Percentiles rank a stretch among this genome's conserved stretches.
Evolutionary conservation across 2,797 vertebrate species (phyloP).

Genomic region (Fistularia commersonii): DNA sequence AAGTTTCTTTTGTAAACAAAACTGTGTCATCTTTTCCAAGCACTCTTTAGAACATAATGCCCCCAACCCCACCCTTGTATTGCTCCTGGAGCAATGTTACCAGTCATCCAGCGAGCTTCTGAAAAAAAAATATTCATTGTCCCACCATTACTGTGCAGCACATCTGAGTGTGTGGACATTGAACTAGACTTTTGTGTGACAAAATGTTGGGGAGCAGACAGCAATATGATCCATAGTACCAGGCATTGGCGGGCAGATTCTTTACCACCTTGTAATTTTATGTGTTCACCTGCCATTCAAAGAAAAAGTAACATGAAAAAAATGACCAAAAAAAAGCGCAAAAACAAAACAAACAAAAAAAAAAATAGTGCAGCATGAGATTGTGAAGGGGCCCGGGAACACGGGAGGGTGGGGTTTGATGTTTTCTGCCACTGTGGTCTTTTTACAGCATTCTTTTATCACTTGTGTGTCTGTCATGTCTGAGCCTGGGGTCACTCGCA

Average conservation of each 20-base stretch:
- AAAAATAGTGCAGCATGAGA: conserved; percentile 64
- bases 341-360: conserved; percentile 4
- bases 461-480: conserved; percentile 22
- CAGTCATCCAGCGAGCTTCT: conserved; percentile 34
- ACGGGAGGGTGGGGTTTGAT: conserved; percentile 32
- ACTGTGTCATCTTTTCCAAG: conserved; percentile 33
- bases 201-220: conserved; percentile 18
- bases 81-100: conserved; percentile 43
- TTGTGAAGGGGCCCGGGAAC: conserved; percentile 44
- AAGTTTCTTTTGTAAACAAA: conserved; percentile 44
- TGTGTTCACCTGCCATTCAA: conserved; percentile 43
- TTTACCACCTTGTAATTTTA: conserved; percentile 27
- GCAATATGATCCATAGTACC: conserved; percentile 50
- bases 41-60: conserved; percentile 31
- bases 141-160: conserved; percentile 4
- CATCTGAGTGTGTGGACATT: conserved; percentile 28
- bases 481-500: conserved; percentile 16
- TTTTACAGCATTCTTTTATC: conserved; percentile 40
- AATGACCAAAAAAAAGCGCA: background rate
- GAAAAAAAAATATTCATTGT: conserved; percentile 19
- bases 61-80: conserved; percentile 3
- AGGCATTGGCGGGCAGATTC: conserved; percentile 22
- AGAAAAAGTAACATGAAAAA: conserved; percentile 33
- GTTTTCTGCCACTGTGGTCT: conserved; percentile 68
- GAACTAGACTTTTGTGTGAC: conserved; percentile 23